phyloP scores from a whole-genome alignment of 2,113 vertebrate species.

The Brachypodius melanocephalos region DNA sequence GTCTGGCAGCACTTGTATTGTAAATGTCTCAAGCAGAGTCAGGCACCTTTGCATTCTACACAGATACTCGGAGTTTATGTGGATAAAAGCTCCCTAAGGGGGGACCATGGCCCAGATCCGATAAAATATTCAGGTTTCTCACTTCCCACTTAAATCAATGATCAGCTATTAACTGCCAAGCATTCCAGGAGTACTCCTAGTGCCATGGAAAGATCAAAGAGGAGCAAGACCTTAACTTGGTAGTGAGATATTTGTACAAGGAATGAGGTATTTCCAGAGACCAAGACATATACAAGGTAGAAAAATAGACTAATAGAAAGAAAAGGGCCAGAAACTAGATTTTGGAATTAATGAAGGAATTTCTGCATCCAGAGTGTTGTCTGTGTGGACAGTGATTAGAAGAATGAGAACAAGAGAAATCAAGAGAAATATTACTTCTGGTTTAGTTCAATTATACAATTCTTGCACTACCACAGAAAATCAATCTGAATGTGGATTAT shows the following conservation, averaged over 20 bases:
- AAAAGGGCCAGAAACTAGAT: background rate
- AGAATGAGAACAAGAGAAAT: background rate
- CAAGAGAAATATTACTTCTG: background rate
- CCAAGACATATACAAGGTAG: background rate
- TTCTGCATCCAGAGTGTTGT: background rate
- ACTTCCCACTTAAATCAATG: conserved; percentile 48
- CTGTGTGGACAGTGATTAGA: background rate
- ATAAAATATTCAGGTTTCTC: conserved; percentile 63
- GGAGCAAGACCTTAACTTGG: conserved; percentile 18
- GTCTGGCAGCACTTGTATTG: conserved; percentile 2
- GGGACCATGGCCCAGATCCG: background rate
- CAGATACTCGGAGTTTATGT: conserved; percentile 14
- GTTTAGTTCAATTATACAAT: background rate
- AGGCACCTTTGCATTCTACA: conserved; percentile 19
- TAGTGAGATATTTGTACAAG: conserved; percentile 13
- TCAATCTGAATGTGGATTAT: background rate
- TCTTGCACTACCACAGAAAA: background rate
- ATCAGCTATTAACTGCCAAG: conserved; percentile 37
- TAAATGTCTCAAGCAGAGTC: background rate
- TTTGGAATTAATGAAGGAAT: background rate
- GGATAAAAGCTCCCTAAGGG: conserved; percentile 53
- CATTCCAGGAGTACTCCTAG: background rate
- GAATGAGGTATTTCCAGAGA: background rate
- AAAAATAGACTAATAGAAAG: background rate
- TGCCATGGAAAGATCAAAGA: conserved; percentile 45